phyloP scores from a whole-genome alignment of 2,113 vertebrate species.

The Alouatta palliata region DNA sequence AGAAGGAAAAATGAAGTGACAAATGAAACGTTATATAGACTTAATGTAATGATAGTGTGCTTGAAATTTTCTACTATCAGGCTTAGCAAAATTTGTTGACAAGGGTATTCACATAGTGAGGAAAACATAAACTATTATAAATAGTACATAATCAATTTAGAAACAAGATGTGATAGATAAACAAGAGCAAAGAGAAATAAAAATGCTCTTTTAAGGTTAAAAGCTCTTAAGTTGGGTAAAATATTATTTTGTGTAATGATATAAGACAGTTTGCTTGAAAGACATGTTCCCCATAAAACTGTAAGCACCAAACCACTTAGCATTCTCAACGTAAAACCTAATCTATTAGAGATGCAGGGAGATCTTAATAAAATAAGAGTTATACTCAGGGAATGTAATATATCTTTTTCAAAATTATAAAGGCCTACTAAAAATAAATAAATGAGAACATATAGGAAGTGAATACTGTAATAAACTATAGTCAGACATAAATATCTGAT shows the following conservation, averaged over 20 bases:
- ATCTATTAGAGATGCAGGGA: neutral
- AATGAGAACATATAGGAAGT: neutral
- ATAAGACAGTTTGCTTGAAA: neutral
- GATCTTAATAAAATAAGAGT: constrained; percentile 34
- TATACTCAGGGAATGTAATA: neutral
- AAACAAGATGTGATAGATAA: neutral
- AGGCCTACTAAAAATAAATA: constrained; percentile 12
- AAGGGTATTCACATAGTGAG: neutral
- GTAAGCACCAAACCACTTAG: neutral
- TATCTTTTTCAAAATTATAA: constrained; percentile 50
- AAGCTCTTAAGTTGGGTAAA: neutral
- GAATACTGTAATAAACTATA: constrained; percentile 21
- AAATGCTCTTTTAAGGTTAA: neutral
- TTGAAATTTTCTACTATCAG: neutral
- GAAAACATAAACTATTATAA: neutral
- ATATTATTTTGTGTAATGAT: neutral
- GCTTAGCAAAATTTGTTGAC: neutral
- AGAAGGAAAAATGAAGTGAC: neutral
- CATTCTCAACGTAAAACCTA: constrained; percentile 1
- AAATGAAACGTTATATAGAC: neutral
- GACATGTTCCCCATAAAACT: constrained; percentile 1
- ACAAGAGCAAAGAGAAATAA: neutral
- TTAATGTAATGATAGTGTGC: neutral
- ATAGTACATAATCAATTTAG: neutral
- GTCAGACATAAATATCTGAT: constrained; percentile 1